Evolutionary conservation across 2,888 invertebrate species (phyloP), one percentile per base, ranked within the genome.

Genomic region (Ferrisia virgata): DNA sequence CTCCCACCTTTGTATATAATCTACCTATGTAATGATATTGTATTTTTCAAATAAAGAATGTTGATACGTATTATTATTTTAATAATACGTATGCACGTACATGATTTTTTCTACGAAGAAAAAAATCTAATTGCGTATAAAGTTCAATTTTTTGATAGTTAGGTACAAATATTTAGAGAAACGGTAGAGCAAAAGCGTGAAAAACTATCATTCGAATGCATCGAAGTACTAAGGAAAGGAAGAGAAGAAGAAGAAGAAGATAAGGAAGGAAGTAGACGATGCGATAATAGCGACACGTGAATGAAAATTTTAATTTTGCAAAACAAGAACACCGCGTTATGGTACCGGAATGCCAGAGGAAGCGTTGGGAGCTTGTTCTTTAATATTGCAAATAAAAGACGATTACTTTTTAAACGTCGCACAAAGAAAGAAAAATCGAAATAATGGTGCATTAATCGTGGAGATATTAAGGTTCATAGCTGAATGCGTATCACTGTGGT

Each of bases 401-500:
- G 72, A 76, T 76, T 76, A 76, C 36, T 76, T 76, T 76, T 76
- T 31, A 69, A 76, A 76, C 36, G 72, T 76, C 36, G 36, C 15
- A 22, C 72, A 36, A 76, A 76, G 72, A 25, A 18, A 76, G 18
- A 76, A 36, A 36, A 76, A 76, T 76, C 36, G 72, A 33, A 76
- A 76, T 76, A 76, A 76, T 76, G n/a, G 72, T 33, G 36, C 72
- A 69, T 69, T 69, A 69, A 69, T 69, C 69, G 69, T 36, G 18
- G 11, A 76, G 18, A 36, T 76, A 76, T 76, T 76, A 33, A 33
- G 72, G 18, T 76, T 33, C 36, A 36, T 33, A 33, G 72, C 18
- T 36, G 72, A 18, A 18, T 76, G 36, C 36, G 36, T 76, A 76
- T 36, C 31, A 18, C 18, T 64, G 64, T 64, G 28, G 64, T 64